Evolutionary conservation across 2,113 vertebrate species (phyloP).

Genomic region (Dunckerocampus dactyliophorus): DNA sequence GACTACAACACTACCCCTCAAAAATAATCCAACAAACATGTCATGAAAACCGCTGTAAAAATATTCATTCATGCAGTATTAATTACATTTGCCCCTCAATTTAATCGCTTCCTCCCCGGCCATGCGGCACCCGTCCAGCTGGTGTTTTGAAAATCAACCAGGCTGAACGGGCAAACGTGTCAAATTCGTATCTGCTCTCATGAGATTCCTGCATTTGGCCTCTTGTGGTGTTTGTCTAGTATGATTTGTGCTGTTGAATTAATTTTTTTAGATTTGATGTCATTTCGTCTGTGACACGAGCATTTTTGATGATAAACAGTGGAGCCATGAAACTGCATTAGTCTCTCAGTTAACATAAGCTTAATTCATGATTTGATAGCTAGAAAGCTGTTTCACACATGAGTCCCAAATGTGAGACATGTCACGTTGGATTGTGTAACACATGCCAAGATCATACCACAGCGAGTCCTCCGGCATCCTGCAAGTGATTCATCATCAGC

Average conservation of each 20-base stretch:
- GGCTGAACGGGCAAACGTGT: conserved; percentile 1
- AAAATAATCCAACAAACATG: neutral
- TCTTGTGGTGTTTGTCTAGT: neutral
- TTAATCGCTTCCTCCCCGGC: neutral
- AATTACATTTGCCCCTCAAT: conserved; percentile 2
- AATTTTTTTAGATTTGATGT: neutral
- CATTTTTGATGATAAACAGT: conserved; percentile 40
- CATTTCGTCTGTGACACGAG: conserved; percentile 20
- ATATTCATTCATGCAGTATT: neutral
- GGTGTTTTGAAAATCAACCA: conserved; percentile 3
- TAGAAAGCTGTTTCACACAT: conserved; percentile 35
- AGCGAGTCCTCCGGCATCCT: conserved; percentile 16
- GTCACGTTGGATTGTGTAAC: neutral
- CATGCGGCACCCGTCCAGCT: neutral
- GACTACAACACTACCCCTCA: neutral
- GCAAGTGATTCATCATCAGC: conserved; percentile 11
- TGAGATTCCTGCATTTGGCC: neutral
- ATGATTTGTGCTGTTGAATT: neutral
- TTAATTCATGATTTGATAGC: conserved; percentile 59
- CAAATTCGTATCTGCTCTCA: neutral
- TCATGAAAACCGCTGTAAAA: neutral
- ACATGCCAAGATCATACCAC: conserved; percentile 11
- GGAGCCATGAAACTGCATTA: conserved; percentile 19
- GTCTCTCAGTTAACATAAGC: conserved; percentile 42
- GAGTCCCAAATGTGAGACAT: conserved; percentile 25